Conservation (phyloP, 2,797 vertebrate species). For the Enteromius thamalakanensis region DNA sequence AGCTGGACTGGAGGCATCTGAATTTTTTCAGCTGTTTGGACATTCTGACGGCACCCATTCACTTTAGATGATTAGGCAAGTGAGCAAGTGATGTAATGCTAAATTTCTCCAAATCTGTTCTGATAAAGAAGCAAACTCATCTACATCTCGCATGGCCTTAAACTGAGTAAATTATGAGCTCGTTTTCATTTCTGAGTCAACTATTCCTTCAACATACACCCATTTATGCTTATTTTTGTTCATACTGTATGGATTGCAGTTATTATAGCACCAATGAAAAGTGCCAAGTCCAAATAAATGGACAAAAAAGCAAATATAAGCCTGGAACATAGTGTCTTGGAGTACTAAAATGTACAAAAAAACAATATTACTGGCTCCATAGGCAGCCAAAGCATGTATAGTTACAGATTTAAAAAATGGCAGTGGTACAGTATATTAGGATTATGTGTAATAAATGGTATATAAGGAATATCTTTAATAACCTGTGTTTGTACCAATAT, state of each 20-base stretch:
- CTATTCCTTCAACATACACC: neutral
- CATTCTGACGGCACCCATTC: neutral
- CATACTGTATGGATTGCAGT: neutral
- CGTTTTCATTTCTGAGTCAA: neutral
- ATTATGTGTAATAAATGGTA: neutral
- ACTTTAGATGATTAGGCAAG: neutral
- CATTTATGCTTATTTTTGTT: neutral
- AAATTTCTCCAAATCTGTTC: neutral
- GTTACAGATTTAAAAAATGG: neutral
- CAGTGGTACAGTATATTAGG: neutral
- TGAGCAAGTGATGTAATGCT: neutral
- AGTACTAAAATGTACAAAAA: constrained; percentile 7
- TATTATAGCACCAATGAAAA: neutral
- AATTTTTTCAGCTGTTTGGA: neutral
- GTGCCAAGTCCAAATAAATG: neutral
- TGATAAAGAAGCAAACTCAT: neutral
- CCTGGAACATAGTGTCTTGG: neutral
- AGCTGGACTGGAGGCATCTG: neutral
- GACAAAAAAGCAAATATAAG: constrained; percentile 2
- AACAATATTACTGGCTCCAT: neutral
- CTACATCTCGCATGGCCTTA: neutral
- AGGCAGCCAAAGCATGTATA: neutral
- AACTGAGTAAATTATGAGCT: neutral
- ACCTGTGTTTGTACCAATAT: neutral
- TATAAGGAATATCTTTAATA: neutral